Evolutionary conservation across 1,140 invertebrate genomes (phyloP), one percentile per base, ranked within the genome.

Genomic region (Mesaphorura yosii): DNA sequence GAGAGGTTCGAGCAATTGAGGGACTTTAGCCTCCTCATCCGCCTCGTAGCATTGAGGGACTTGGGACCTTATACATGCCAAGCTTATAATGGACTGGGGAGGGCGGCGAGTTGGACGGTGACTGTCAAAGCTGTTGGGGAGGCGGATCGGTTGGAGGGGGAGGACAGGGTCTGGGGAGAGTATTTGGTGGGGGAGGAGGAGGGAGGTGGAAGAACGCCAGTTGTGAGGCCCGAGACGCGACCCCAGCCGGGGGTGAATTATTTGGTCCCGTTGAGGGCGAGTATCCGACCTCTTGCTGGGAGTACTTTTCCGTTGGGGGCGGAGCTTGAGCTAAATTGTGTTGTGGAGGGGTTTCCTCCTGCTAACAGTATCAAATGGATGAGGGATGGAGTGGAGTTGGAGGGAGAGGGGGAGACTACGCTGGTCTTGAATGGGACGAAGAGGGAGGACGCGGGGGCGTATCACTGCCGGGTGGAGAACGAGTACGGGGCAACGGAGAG

Each of bases 51-150:
- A 5, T 55, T 84, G 1, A 75, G 76, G 15, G 82, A 53, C 19
- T 29, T 53, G 37, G 51, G 51, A 2, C 47, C 39, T 47, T 58
- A 91, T 67, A 83, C 80, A 1, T 92, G 88, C 64, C 83, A 88
- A 64, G 86, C 85, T 1, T 91, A 85, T 67, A 91, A 91, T 65
- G 85, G 84, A 1, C 65, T 80, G 5, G 84, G 83, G 2, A 77
- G 78, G 51, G 79, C 86, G 3, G 81, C 81, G 1, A 81, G 82
- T 19, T 84, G 82, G 77, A 77, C 78, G 1, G 72, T 88, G 0
- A 77, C 75, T 0, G 71, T 92, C 0, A 78, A 80, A 62, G 81
- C 82, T 0, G 66, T 81, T 42, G 79, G 80, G 12, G 79, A 82
- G 0, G 75, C 79, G 12, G 64, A 71, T 48, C 44, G 55, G 6